These are phyloP conservation scores for Paramormyrops kingsleyae DNA, from an alignment of 2,113 vertebrate genomes.

Conservation along the genomic window DNA sequence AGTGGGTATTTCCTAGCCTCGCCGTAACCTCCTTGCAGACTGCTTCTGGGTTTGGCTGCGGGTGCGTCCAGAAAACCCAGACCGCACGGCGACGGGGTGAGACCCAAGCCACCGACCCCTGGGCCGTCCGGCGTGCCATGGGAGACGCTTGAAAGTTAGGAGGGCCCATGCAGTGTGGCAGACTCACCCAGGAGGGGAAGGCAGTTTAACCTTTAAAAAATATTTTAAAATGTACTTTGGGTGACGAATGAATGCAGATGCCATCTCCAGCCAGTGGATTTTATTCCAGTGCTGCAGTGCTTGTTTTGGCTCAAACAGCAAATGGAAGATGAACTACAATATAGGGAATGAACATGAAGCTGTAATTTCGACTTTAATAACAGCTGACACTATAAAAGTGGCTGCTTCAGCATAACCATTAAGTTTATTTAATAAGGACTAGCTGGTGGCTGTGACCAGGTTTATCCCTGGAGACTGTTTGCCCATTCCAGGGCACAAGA, in stretches of 20 bases:
- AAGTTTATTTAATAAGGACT: neutral
- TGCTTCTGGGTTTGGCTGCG: constrained; percentile 33
- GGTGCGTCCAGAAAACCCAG: constrained; percentile 10
- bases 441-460: neutral
- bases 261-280: neutral
- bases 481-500: neutral
- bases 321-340: neutral
- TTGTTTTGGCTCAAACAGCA: neutral
- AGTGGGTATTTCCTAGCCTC: constrained; percentile 32
- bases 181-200: neutral
- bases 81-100: constrained; percentile 29
- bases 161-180: neutral
- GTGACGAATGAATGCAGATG: neutral
- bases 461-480: neutral
- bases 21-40: constrained; percentile 28
- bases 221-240: neutral
- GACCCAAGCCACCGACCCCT: neutral
- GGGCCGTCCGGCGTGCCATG: neutral
- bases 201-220: neutral
- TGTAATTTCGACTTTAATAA: neutral
- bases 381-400: neutral
- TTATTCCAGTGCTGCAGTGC: neutral
- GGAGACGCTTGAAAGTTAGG: neutral
- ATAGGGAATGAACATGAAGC: neutral
- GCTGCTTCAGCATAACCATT: neutral